Conservation (phyloP, 1,140 invertebrate species). For the Metaphire vulgaris region DNA sequence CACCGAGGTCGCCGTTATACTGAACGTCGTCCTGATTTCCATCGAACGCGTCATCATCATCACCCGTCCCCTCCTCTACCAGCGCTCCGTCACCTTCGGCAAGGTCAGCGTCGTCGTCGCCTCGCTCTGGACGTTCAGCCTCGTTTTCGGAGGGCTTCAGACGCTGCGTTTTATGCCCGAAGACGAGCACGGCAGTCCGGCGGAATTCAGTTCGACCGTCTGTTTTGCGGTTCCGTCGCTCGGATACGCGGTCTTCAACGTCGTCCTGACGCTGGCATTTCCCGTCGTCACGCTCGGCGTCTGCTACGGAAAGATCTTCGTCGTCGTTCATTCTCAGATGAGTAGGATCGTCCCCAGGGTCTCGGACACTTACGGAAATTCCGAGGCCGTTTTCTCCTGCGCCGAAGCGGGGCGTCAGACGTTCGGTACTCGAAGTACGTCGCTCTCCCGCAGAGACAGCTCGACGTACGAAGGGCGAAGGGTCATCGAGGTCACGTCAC, state of each 20-base stretch:
- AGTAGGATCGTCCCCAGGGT: slow-evolving; percentile 5
- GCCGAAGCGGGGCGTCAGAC: neutral
- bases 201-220: neutral
- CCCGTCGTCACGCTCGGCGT: slow-evolving; percentile 8
- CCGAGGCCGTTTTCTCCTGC: neutral
- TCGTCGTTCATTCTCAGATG: slow-evolving; percentile 24
- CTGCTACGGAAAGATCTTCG: slow-evolving; percentile 18
- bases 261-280: neutral
- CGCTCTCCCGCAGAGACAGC: neutral
- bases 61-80: slow-evolving; percentile 20
- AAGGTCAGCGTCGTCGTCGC: slow-evolving; percentile 4
- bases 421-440: neutral
- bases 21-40: slow-evolving; percentile 10
- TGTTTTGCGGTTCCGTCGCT: slow-evolving; percentile 13
- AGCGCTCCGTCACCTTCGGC: slow-evolving; percentile 7
- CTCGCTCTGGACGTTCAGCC: slow-evolving; percentile 7
- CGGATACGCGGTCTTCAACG: neutral
- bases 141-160: slow-evolving; percentile 19
- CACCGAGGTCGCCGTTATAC: neutral
- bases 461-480: neutral
- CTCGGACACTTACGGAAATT: neutral
- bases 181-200: slow-evolving; percentile 1
- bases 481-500: neutral
- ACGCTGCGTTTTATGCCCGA: slow-evolving; percentile 9
- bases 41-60: slow-evolving; percentile 21